Percentiles rank a stretch among this genome's conserved stretches.
Evolutionary conservation across 1,140 invertebrate species (phyloP).

Genomic region (Cydia splendana): DNA sequence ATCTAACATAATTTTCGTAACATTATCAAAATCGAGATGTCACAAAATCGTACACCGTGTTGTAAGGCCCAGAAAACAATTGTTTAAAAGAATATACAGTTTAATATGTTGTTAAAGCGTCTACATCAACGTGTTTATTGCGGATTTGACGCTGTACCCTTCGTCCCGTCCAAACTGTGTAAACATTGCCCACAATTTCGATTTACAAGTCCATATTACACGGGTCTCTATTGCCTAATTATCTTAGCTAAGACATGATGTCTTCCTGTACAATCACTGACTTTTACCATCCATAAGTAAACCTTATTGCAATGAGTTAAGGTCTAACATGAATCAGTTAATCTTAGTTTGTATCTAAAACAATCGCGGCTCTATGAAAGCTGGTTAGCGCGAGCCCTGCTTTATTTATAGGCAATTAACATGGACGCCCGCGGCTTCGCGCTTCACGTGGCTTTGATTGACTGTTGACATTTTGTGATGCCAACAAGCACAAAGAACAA

Average conservation of each 20-base stretch:
- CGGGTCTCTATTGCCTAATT: slow-evolving; percentile 11
- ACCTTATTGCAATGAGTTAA: background rate
- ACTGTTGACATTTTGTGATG: slow-evolving; percentile 52
- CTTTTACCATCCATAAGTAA: background rate
- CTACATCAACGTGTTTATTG: background rate
- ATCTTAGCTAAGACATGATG: background rate
- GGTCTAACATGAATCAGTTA: background rate
- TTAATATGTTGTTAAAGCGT: background rate
- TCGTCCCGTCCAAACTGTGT: background rate
- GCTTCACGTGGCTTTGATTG: slow-evolving; percentile 53
- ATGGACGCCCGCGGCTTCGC: slow-evolving; percentile 42
- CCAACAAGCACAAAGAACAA: slow-evolving; percentile 28
- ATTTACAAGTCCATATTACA: background rate
- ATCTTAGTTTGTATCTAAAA: slow-evolving; percentile 5
- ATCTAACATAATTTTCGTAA: too few relatives aligned
- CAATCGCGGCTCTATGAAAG: slow-evolving; percentile 37
- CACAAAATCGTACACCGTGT: too few relatives aligned
- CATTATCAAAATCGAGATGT: too few relatives aligned
- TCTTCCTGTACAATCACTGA: slow-evolving; percentile 1
- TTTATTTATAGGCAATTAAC: slow-evolving; percentile 59
- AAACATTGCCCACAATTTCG: slow-evolving; percentile 12
- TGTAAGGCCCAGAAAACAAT: background rate
- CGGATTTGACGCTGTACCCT: slow-evolving; percentile 9
- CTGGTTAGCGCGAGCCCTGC: slow-evolving; percentile 40
- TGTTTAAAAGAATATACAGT: background rate